Base-by-base conservation (phyloP, 2,888 invertebrate species). In the Mimas tiliae region DNA sequence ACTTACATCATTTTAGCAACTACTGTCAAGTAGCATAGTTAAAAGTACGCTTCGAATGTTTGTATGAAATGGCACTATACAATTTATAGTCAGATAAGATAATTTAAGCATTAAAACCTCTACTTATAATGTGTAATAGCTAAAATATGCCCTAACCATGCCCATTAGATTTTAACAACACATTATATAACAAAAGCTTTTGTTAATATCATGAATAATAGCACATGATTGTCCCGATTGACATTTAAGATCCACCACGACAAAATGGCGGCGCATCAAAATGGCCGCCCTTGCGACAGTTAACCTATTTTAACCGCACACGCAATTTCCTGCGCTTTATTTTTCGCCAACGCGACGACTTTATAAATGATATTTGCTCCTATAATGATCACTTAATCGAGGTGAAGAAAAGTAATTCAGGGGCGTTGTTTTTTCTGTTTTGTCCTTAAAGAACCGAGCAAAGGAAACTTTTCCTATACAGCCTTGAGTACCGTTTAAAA, bases 351-450 rank as follows among this genome's bases (percentile, higher is more conserved):
- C 78, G 79, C 71, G 68, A 68, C 71, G 72, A 79, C 72, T 78
- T 85, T 86, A 85, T 81, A 84, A 89, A 87, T 87, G 84, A 81
- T 86, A 85, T 89, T 88, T 88, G 79, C 81, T 81, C 75, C 81
- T 79, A 81, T 88, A 89, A 89, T 86, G 87, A 89, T 89, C 84
- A 85, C 87, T 85, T 90, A 90, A 90, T 90, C 86, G 87, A 85
- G 87, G 86, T 81, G 86, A 88, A 87, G 81, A 81, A 82, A 88
- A 80, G 84, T 84, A 84, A 87, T 87, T 87, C 83, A 80, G 74
- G 73, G 72, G 73, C 71, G 72, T 74, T 78, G 72, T 79, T 76
- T 73, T 75, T 74, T 69, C 70, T 27, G 42, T 45, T 74, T 69
- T 74, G 71, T 72, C 75, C 38, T 58, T 38, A 58, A 58, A 34